Conservation (phyloP, 2,888 invertebrate genomes). For the Xestia ashworthii region DNA sequence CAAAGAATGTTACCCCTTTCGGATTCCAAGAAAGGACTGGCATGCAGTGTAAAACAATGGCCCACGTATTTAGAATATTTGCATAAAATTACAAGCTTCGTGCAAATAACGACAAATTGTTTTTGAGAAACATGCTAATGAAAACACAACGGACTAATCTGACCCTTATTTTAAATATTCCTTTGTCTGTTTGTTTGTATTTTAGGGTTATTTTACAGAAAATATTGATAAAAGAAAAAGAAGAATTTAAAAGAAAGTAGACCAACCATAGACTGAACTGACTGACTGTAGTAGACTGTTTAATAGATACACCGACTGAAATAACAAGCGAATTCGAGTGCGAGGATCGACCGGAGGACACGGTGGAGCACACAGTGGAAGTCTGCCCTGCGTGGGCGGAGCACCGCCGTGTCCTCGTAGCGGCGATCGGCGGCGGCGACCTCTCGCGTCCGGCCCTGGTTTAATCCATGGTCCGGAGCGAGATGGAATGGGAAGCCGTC, state of each 20-base stretch:
- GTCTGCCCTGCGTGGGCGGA: too few species aligned
- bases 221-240: neutral
- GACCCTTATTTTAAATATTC: conserved; percentile 25
- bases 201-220: neutral
- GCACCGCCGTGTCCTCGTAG: too few species aligned
- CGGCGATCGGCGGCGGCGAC: too few species aligned
- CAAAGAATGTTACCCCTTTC: conserved; percentile 48
- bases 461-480: too few species aligned
- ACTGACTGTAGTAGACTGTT: too few species aligned
- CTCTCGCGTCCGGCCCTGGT: too few species aligned
- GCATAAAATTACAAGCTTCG: conserved; percentile 73
- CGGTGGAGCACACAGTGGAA: too few species aligned
- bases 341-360: too few species aligned
- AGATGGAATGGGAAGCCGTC: too few species aligned
- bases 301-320: neutral
- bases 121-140: conserved; percentile 66
- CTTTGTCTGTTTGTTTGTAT: conserved; percentile 35
- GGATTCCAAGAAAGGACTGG: conserved; percentile 63
- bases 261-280: too few species aligned
- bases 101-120: conserved; percentile 66
- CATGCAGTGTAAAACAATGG: conserved; percentile 52
- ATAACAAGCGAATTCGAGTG: neutral
- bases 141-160: conserved; percentile 47
- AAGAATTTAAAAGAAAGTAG: neutral
- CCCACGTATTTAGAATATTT: conserved; percentile 71